These are phyloP conservation scores for Melinopterus prodromus DNA, from an alignment of 2,888 invertebrate genomes.

Conservation along the genomic window DNA sequence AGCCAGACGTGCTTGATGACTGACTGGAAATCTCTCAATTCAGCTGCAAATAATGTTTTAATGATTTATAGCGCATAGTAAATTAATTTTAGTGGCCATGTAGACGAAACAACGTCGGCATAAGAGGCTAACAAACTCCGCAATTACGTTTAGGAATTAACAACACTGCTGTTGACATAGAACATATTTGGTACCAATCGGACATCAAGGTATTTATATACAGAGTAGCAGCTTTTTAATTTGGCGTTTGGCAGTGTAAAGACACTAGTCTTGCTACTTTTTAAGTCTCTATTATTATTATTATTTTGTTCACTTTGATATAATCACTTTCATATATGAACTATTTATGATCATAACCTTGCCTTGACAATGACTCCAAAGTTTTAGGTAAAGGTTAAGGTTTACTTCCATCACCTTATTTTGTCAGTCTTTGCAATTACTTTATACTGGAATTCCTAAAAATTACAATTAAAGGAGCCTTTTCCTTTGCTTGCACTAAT, in stretches of 20 bases:
- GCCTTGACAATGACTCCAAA: no score
- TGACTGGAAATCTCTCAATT: conserved; percentile 4
- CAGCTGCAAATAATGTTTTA: conserved; percentile 4
- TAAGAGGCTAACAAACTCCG: background rate
- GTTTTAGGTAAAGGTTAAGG: background rate
- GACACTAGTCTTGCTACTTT: no score
- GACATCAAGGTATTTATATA: no score
- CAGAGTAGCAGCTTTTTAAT: no score
- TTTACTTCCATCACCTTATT: background rate
- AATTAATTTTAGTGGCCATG: background rate
- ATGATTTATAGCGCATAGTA: background rate
- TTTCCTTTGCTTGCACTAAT: no score
- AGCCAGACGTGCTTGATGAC: background rate
- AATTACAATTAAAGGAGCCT: no score
- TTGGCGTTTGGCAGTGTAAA: no score
- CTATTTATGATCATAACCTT: no score
- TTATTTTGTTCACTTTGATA: no score
- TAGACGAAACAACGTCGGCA: background rate
- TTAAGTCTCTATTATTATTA: no score
- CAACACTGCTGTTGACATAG: background rate
- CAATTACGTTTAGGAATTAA: background rate
- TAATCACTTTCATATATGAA: no score
- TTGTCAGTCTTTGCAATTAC: background rate
- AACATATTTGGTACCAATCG: background rate
- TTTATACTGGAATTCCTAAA: no score